A percentile compares a stretch with the other conserved stretches of the same genome.
phyloP scores from a whole-genome alignment of 2,113 vertebrate genomes.

The Bos taurus region DNA sequence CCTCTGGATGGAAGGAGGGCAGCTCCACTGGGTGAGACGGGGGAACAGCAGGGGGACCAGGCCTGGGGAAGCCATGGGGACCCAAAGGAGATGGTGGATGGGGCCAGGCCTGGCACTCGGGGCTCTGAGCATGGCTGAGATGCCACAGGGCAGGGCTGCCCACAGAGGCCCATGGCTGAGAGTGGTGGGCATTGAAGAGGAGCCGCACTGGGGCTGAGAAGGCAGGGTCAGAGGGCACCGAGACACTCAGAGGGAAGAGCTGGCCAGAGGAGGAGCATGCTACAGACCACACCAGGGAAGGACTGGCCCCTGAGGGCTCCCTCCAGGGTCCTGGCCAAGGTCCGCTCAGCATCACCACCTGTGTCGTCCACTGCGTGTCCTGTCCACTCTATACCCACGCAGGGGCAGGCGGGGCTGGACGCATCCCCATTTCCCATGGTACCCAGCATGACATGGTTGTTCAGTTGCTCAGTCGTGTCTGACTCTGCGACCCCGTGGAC shows the following conservation, averaged over 20 bases:
- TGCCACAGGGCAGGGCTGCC: neutral
- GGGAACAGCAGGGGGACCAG: neutral
- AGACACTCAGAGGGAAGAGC: neutral
- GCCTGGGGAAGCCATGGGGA: rapidly evolving
- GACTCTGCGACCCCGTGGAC: neutral
- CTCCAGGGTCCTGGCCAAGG: neutral
- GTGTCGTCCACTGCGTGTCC: rapidly evolving
- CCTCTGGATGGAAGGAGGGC: neutral
- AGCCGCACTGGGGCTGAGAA: neutral
- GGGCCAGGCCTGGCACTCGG: neutral
- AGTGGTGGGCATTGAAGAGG: neutral
- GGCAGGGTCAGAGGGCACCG: neutral
- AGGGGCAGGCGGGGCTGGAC: neutral
- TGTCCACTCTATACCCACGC: no score
- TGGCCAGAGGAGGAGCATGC: neutral
- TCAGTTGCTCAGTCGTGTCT: neutral
- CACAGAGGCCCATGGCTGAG: neutral
- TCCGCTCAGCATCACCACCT: rapidly evolving
- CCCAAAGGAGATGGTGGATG: neutral
- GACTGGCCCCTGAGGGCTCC: neutral
- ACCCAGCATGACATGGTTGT: rapidly evolving
- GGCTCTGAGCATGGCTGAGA: neutral
- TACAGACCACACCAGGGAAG: neutral
- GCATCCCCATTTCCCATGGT: rapidly evolving
- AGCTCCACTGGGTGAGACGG: neutral